phyloP scores from a whole-genome alignment of 2,797 vertebrate species.

The Pteropus rufus region DNA sequence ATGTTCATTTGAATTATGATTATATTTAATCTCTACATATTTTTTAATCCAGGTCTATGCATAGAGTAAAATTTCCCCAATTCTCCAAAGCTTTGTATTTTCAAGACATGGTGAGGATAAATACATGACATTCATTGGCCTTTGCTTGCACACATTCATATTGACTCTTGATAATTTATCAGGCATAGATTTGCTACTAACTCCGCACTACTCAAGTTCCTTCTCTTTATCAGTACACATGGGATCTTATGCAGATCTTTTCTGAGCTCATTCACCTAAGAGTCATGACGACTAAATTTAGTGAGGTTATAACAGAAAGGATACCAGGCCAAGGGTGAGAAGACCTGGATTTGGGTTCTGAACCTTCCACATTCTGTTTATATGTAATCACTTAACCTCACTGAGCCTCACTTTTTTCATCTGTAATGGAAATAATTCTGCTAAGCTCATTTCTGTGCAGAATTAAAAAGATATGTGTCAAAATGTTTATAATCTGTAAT shows the following conservation, averaged over 20 bases:
- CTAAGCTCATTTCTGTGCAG: not conserved
- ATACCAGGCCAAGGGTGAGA: rapidly evolving
- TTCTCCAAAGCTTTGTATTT: not conserved
- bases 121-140: not conserved
- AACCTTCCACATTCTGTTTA: not conserved
- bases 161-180: not conserved
- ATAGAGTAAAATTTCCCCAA: not conserved
- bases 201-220: not conserved
- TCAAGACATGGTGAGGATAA: not conserved
- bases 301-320: not conserved
- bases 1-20: not conserved
- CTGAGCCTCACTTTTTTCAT: not conserved
- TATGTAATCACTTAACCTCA: not conserved
- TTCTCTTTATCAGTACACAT: not conserved
- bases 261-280: not conserved
- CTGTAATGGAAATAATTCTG: not conserved
- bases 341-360: not conserved
- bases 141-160: too few species aligned
- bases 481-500: not conserved
- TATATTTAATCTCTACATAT: not conserved
- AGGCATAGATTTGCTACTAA: not conserved
- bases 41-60: not conserved
- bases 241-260: not conserved
- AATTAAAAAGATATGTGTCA: not conserved
- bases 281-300: not conserved